phyloP scores from a whole-genome alignment of 1,140 invertebrate genomes.

The Potamilus streckersoni region DNA sequence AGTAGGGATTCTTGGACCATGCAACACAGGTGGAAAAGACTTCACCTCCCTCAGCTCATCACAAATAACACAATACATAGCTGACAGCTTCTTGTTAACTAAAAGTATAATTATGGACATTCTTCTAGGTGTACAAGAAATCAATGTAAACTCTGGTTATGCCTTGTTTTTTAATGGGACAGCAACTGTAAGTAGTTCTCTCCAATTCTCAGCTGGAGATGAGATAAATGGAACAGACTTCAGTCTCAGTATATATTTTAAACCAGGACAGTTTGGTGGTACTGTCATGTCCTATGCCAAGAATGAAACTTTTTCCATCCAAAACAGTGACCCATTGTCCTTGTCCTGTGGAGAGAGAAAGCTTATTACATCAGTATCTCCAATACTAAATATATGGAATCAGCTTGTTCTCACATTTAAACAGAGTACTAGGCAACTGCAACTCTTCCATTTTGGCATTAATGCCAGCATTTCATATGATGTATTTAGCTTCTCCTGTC shows the following conservation, averaged over 20 bases:
- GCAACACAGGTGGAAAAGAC: conserved; percentile 20
- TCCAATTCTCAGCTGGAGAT: conserved; percentile 11
- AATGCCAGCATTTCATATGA: conserved; percentile 30
- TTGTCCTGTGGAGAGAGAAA: conserved; percentile 28
- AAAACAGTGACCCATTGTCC: conserved; percentile 30
- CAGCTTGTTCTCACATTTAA: conserved; percentile 41
- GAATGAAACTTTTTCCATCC: conserved; percentile 24
- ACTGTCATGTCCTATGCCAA: conserved; percentile 41
- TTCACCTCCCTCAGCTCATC: conserved; percentile 18
- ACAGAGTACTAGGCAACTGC: conserved; percentile 4
- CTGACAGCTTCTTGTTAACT: conserved; percentile 13
- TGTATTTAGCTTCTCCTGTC: conserved; percentile 26
- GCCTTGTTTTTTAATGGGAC: conserved; percentile 41
- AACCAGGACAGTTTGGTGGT: conserved; percentile 32
- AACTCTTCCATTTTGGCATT: conserved; percentile 35
- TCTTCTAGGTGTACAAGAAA: conserved; percentile 12
- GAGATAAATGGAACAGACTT: conserved; percentile 25
- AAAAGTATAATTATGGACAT: conserved; percentile 23
- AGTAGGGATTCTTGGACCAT: conserved; percentile 34
- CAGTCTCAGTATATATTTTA: conserved; percentile 38
- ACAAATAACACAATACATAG: conserved; percentile 28
- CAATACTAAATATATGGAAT: conserved; percentile 36
- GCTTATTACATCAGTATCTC: conserved; percentile 18
- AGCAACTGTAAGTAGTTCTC: conserved; percentile 27
- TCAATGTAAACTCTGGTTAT: conserved; percentile 30